These are phyloP conservation scores for Tonatia bakeri DNA, from an alignment of 2,113 vertebrate genomes.

Conservation along the genomic window DNA sequence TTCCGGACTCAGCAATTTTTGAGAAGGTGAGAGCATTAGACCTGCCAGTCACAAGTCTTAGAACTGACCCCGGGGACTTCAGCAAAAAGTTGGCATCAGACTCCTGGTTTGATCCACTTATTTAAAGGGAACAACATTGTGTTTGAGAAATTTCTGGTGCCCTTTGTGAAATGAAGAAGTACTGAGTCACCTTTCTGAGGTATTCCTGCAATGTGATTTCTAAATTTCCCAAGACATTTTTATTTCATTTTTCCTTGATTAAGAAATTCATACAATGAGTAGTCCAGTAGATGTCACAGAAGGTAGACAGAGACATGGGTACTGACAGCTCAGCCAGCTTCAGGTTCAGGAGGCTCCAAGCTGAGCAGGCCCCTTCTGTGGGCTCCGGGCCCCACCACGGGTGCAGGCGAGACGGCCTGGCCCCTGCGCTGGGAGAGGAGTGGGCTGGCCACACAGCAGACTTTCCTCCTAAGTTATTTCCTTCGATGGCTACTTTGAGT, in stretches of 20 bases:
- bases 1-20: background rate
- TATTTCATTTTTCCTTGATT: constrained; percentile 43
- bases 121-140: background rate
- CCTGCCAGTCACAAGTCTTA: background rate
- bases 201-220: constrained; percentile 34
- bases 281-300: background rate
- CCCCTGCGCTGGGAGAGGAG: background rate
- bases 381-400: background rate
- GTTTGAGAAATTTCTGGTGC: constrained; percentile 46
- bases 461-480: background rate
- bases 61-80: background rate
- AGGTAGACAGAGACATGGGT: background rate
- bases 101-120: background rate
- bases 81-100: background rate
- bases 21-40: background rate
- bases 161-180: constrained; percentile 31
- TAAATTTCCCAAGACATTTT: constrained; percentile 58
- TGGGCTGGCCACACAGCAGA: background rate
- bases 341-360: background rate
- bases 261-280: constrained; percentile 14
- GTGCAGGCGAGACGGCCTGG: background rate
- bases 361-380: background rate
- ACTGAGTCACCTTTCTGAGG: constrained; percentile 36
- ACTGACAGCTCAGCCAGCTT: background rate
- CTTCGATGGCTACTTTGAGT: background rate